phyloP scores from a whole-genome alignment of 2,888 invertebrate genomes.

The Parasteatoda lunata region DNA sequence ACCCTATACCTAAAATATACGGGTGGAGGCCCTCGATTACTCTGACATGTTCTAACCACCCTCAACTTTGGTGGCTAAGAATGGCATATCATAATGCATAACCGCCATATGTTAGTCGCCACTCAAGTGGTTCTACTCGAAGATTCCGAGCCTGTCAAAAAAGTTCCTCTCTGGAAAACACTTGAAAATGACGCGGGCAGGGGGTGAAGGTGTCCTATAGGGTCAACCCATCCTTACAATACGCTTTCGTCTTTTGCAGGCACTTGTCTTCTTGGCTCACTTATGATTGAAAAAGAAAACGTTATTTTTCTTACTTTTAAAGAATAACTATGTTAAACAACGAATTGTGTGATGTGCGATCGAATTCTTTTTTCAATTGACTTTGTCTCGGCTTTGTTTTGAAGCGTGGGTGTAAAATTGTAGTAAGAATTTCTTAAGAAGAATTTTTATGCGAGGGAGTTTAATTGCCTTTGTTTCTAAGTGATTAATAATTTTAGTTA shows the following conservation, averaged over 20 bases:
- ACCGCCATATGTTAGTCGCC: constrained; percentile 52
- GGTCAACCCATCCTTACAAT: constrained; percentile 62
- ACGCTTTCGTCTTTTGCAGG: constrained; percentile 19
- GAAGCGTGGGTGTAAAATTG: too few species aligned
- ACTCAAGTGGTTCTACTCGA: constrained; percentile 42
- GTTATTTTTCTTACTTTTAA: neutral
- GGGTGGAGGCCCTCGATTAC: constrained; percentile 48
- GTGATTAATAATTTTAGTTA: too few species aligned
- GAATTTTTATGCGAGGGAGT: too few species aligned
- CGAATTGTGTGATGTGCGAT: neutral
- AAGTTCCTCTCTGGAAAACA: constrained; percentile 52
- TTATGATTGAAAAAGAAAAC: neutral
- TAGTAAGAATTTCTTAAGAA: too few species aligned
- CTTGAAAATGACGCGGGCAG: constrained; percentile 26
- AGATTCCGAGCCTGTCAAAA: constrained; percentile 40
- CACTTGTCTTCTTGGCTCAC: constrained; percentile 19
- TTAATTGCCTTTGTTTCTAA: too few species aligned
- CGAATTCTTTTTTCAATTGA: neutral
- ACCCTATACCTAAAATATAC: constrained; percentile 4
- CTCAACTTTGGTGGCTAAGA: constrained; percentile 29
- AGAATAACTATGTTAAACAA: neutral
- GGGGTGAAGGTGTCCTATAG: constrained; percentile 29
- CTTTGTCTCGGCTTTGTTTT: too few species aligned
- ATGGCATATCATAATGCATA: constrained; percentile 60
- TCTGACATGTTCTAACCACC: constrained; percentile 20